Base-by-base conservation (phyloP, 2,113 vertebrate species). In the Empidonax traillii region DNA sequence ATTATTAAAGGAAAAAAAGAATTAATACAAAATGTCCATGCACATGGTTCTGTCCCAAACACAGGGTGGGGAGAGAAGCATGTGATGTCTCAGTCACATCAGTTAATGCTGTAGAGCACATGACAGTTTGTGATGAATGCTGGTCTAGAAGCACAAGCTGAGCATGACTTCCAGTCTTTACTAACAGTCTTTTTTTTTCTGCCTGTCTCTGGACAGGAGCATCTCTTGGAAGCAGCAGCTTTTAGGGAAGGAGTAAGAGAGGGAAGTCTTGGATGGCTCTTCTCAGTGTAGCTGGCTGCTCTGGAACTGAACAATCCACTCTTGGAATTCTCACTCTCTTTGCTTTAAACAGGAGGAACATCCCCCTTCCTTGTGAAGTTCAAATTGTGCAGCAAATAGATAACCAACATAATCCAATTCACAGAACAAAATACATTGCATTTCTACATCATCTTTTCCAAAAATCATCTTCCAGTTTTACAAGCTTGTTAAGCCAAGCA, bases 41-140 rank as follows among this genome's bases (percentile, higher is more conserved):
- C 66, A 78, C 61, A 35, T 49, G 43, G 43, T 78, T 67, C 65
- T 76, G 18, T 58, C 31, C 13, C 66, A 56, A 65, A 87, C 52
- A 58, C 23, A 66, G 66, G 46, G 52, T 78, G 73, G 44, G 61
- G 81, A 75, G 82, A 19, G 25, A 43, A 85, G 69, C 62, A 83
- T 79, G 71, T 94, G 95, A 93, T 87, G 9, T 41, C 14, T 74
- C 90, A 89, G 80, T 94, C 91, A 91, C 73, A 44, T 81, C 13
- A 89, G 59, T 67, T 86, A 84, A 52, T 46, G 69, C 81, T 87
- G 24, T 23, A 52, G 37, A 85, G 67, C 91, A 91, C 51, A 46
- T 94, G 89, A 85, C 30, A 73, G 31, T 61, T 87, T 65, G 52
- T 49, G 86, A 89, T 86, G 43, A 94, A 67, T 43, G 39, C 37